Conservation (phyloP, 2,888 invertebrate genomes). For the Acronicta leporina region DNA sequence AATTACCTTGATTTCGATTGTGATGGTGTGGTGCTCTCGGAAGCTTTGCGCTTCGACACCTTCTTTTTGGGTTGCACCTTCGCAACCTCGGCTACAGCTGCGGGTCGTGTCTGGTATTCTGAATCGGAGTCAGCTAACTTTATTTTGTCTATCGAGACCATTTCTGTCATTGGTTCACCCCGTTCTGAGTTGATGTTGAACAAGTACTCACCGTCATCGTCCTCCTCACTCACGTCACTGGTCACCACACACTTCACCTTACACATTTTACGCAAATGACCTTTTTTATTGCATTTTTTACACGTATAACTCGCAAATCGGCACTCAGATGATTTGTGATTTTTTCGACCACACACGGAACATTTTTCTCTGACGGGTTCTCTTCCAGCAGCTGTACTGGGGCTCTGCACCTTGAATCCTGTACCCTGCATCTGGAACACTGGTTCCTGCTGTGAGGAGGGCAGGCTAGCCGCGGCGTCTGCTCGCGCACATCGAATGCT, state of each 20-base stretch:
- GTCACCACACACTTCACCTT: background rate
- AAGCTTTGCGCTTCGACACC: too few relatives aligned
- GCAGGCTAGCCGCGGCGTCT: background rate
- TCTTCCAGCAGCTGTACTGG: background rate
- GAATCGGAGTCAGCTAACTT: too few relatives aligned
- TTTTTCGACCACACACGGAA: constrained; percentile 13
- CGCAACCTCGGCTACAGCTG: too few relatives aligned
- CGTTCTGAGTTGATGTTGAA: too few relatives aligned
- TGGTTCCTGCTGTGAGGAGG: background rate
- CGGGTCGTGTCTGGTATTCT: too few relatives aligned
- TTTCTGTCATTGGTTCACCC: too few relatives aligned
- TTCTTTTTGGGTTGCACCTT: too few relatives aligned
- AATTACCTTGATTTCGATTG: too few relatives aligned
- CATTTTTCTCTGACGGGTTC: background rate
- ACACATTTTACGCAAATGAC: constrained; percentile 16
- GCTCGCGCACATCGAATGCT: constrained; percentile 41
- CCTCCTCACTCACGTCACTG: background rate
- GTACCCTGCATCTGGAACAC: constrained; percentile 7
- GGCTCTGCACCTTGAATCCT: constrained; percentile 6
- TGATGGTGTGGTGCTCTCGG: too few relatives aligned
- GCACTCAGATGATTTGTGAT: constrained; percentile 14
- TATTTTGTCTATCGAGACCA: too few relatives aligned
- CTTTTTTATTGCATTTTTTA: constrained; percentile 14
- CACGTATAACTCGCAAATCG: constrained; percentile 12
- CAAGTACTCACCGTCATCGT: too few relatives aligned